Base-by-base conservation (phyloP, 1,140 invertebrate species). In the Drosophila santomea region DNA sequence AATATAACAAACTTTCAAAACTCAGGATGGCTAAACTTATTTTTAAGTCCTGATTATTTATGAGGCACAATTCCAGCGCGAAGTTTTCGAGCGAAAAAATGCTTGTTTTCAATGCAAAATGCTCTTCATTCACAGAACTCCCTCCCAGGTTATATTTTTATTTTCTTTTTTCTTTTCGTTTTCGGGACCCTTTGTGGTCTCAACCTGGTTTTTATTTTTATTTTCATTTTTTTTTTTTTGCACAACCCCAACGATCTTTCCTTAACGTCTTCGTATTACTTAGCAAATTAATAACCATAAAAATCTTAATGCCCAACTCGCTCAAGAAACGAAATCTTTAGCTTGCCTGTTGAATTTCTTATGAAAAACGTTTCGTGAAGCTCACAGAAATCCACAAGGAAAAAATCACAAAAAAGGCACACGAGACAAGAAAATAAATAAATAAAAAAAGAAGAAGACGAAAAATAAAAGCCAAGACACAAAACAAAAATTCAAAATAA, bases 221-320 rank as follows among this genome's bases (percentile, higher is more conserved):
- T 45, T 45, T 45, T 11, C 10, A 10, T 44, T 20, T 20, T 44
- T 20, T 45, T 14, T 14, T 47, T 25, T 23, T 47, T 23, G 20
- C 45, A 50, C 32, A 52, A 45, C 66, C 41, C 32, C n/a, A 69
- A 69, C 35, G 51, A 58, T 71, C 66, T 48, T 69, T 39, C 41
- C 48, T 36, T 69, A 71, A 56, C 67, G 78, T 80, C 84, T 79
- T 80, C 79, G 75, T 88, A 88, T 88, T 88, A 88, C 80, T 88
- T 88, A 89, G 83, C 83, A 89, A 88, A 88, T 88, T 88, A 88
- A 88, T 88, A 88, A 88, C 83, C 83, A 88, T 88, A 88, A 88
- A 88, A 88, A 88, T 89, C 84, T 88, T 88, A 89, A 88, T 88
- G 84, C 76, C 80, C 76, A 86, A 76, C 72, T 52, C 32, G 76